Evolutionary conservation across 2,113 vertebrate species (phyloP), one percentile per base, ranked within the genome.

Genomic region (Rhinogobius similis): DNA sequence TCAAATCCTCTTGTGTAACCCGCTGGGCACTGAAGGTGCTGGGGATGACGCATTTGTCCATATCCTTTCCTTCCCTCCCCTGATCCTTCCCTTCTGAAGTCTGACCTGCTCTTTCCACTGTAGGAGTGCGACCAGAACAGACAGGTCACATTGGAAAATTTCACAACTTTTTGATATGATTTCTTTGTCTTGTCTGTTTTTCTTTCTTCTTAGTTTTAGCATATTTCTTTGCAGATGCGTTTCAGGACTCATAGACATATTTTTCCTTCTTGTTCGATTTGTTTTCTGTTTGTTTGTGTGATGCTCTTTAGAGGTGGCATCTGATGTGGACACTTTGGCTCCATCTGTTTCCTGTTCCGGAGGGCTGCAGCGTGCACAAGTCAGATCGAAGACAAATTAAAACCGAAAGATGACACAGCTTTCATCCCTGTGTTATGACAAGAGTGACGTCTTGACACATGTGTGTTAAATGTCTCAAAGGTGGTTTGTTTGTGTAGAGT

Each of bases 1-100:
- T 75, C 61, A 80, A 86, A 89, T 72, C 81, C 75, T 82, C 70
- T 89, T 88, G 80, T 82, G 81, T 77, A 82, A 87, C 62, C 70
- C 72, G 70, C 80, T 29, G 18, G 53, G 71, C 44, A 23, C 1
- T 62, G 52, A 72, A 58, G 21, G 58, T 67, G 63, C 53, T 38
- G 26, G 13, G 59, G 52, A 66, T 88, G 89, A 88, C 83, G 79
- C 46, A 81, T 70, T 76, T 9, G 82, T 68, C 75, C 62, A 70
- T 18, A 2, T 43, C 67, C 77, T 75, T n/a, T 81, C 81, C 83
- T 79, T 71, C 78, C 71, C 56, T 65, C 44, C 56, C 62, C 56
- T 82, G 77, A 68, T 82, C 84, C 76, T n/a, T 69, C 70, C 43
- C 11, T 65, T 48, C 10, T 52, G 62, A 67, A 77, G 75, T 86